These are phyloP conservation scores for Exaiptasia diaphana DNA, from an alignment of 64 coral and sea anemone genomes.

Conservation along the genomic window DNA sequence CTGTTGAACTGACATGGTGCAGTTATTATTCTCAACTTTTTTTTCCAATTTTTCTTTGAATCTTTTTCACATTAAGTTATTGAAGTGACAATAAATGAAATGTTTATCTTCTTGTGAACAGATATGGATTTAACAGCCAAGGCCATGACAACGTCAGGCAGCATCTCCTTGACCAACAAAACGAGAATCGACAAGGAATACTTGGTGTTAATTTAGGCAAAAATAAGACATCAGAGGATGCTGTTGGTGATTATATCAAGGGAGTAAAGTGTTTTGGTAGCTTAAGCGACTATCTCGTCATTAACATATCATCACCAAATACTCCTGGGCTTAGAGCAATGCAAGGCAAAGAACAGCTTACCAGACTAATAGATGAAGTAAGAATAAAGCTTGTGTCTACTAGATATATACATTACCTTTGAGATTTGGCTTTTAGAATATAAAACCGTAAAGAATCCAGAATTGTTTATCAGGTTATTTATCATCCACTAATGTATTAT, in stretches of 20 bases:
- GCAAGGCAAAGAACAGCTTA: constrained; percentile 76
- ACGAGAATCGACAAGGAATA: constrained; percentile 31
- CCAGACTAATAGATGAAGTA: constrained; percentile 80
- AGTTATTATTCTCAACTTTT: too few species aligned
- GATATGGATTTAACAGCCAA: constrained; percentile 98
- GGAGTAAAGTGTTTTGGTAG: constrained; percentile 74
- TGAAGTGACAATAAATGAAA: too few species aligned
- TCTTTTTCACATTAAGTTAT: too few species aligned
- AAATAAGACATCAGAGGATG: constrained; percentile 82
- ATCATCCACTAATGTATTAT: too few species aligned
- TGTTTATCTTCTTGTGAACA: background rate
- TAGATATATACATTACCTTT: background rate
- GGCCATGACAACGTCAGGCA: constrained; percentile 61
- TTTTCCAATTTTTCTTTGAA: too few species aligned
- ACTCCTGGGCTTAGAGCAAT: constrained; percentile 86
- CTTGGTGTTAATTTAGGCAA: constrained; percentile 92
- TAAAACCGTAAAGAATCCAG: background rate
- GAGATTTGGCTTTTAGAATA: background rate
- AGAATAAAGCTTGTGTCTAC: too few species aligned
- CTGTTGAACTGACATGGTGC: too few species aligned
- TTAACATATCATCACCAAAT: constrained; percentile 95
- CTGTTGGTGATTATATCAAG: constrained; percentile 66
- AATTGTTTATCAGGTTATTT: background rate
- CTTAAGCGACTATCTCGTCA: constrained; percentile 75
- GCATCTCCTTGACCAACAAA: constrained; percentile 9